These are phyloP conservation scores for Peromyscus eremicus DNA, from an alignment of 2,797 vertebrate species.

Conservation along the genomic window DNA sequence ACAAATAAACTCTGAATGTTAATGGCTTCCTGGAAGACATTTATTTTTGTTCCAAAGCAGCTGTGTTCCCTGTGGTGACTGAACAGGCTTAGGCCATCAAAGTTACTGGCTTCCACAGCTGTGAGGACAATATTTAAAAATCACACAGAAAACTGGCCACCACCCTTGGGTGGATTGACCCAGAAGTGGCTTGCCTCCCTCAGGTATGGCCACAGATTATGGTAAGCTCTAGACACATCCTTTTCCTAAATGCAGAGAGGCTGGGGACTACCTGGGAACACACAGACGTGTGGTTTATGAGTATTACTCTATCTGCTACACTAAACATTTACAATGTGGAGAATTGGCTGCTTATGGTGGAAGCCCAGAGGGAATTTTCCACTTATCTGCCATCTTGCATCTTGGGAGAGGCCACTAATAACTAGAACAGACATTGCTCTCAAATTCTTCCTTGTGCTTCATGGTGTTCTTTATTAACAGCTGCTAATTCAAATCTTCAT, in stretches of 20 bases:
- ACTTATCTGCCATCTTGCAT: conserved; percentile 64
- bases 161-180: not conserved
- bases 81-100: not conserved
- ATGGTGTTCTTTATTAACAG: conserved; percentile 29
- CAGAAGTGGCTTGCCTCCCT: not conserved
- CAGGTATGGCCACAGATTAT: not conserved
- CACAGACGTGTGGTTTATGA: not conserved
- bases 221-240: not conserved
- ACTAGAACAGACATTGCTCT: conserved; percentile 58
- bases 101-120: not conserved
- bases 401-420: conserved; percentile 57
- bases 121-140: not conserved
- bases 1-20: not conserved
- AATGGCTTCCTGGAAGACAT: conserved; percentile 18
- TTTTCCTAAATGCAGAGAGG: not conserved
- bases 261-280: not conserved
- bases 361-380: conserved; percentile 65
- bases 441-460: conserved; percentile 52
- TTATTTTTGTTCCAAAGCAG: conserved; percentile 38
- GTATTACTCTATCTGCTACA: conserved; percentile 34
- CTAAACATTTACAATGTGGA: conserved; percentile 22
- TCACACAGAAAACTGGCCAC: not conserved
- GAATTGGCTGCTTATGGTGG: conserved; percentile 16
- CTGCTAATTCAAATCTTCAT: conserved; percentile 5
- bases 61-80: not conserved